Percentiles rank a stretch among this genome's conserved stretches.
These are phyloP conservation scores for Coccyzus lansbergi DNA, from an alignment of 2,797 vertebrate genomes.

Conservation along the genomic window DNA sequence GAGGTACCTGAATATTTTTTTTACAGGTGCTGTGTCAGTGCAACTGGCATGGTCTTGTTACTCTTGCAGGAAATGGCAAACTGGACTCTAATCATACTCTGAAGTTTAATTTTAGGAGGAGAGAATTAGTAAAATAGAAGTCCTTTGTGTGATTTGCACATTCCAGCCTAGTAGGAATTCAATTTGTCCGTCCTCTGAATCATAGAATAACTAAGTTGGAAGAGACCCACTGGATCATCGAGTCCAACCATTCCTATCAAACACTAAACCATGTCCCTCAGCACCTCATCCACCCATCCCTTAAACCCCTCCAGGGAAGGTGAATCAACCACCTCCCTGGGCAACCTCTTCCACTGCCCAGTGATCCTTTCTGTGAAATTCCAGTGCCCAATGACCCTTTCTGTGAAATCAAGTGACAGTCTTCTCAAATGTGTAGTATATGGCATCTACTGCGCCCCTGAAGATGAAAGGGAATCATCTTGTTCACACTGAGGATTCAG, in stretches of 20 bases:
- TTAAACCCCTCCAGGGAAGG: too few relatives aligned
- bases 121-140: not conserved
- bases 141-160: not conserved
- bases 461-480: not conserved
- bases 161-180: not conserved
- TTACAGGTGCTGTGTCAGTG: not conserved
- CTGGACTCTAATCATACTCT: not conserved
- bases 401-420: not conserved
- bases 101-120: not conserved
- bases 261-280: too few relatives aligned
- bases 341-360: too few relatives aligned
- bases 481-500: not conserved
- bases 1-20: not conserved
- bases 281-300: too few relatives aligned
- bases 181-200: not conserved
- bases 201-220: too few relatives aligned
- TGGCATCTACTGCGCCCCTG: not conserved
- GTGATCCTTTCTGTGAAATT: too few relatives aligned
- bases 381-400: too few relatives aligned
- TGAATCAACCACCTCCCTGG: too few relatives aligned
- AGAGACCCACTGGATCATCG: too few relatives aligned
- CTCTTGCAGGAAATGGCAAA: not conserved
- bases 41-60: not conserved
- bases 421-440: not conserved
- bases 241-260: too few relatives aligned